A percentile compares a stretch with the other conserved stretches of the same genome.
Conservation (phyloP, 2,888 invertebrate species). For the Philhelius pedissequus region DNA sequence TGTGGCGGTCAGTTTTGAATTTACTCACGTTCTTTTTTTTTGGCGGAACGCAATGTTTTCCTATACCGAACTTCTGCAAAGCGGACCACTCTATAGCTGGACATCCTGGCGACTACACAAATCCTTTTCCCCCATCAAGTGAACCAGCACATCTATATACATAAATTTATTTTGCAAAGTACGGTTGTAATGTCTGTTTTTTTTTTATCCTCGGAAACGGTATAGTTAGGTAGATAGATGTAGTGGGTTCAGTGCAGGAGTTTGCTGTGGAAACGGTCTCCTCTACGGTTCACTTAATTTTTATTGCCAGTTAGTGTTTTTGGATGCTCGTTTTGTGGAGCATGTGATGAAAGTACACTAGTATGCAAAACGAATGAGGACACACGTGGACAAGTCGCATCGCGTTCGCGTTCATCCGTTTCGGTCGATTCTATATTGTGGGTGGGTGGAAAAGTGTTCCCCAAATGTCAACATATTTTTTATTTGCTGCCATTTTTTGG, state of each 20-base stretch:
- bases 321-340: slow-evolving; percentile 66
- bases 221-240: no score
- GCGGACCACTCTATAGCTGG: slow-evolving; percentile 19
- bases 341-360: slow-evolving; percentile 64
- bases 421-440: background rate
- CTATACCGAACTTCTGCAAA: slow-evolving; percentile 21
- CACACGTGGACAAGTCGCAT: slow-evolving; percentile 15
- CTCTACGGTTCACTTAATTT: slow-evolving; percentile 62
- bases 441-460: slow-evolving; percentile 2
- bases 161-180: slow-evolving; percentile 59
- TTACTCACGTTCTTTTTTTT: slow-evolving; percentile 23
- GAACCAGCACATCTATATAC: slow-evolving; percentile 13
- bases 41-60: slow-evolving; percentile 53
- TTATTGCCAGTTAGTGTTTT: slow-evolving; percentile 67
- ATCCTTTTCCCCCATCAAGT: slow-evolving; percentile 47
- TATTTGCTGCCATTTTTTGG: slow-evolving; percentile 37
- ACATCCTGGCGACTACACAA: slow-evolving; percentile 66
- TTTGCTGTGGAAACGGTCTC: slow-evolving; percentile 6
- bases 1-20: slow-evolving; percentile 55
- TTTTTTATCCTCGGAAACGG: background rate
- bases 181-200: slow-evolving; percentile 46
- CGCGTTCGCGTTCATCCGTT: background rate
- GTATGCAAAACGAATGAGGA: slow-evolving; percentile 48
- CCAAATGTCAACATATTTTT: slow-evolving; percentile 60
- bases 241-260: background rate